A percentile compares a stretch with the other conserved stretches of the same genome.
Evolutionary conservation across 2,113 vertebrate species (phyloP).

Genomic region (zebrafish (Danio rerio)): GRCz12tu NC_133189.1:41291001-41291500

Average conservation of each 20-base stretch:
- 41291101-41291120: background rate
- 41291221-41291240: background rate
- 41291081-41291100: background rate
- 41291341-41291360: background rate
- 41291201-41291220: background rate
- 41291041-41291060: background rate
- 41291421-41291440: conserved; percentile 94
- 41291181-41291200: background rate
- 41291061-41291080: background rate
- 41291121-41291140: background rate
- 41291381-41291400: conserved; percentile 72
- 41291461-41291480: conserved; percentile 42
- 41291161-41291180: background rate
- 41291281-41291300: background rate
- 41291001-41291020: background rate
- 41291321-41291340: background rate
- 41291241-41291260: background rate
- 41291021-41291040: background rate
- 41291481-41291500: background rate
- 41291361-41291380: background rate
- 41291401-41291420: conserved; percentile 91
- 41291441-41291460: conserved; percentile 77
- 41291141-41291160: background rate
- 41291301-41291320: background rate
- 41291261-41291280: background rate